These are phyloP conservation scores for Cantharis nigra DNA, from an alignment of 2,888 invertebrate species.

Conservation along the genomic window DNA sequence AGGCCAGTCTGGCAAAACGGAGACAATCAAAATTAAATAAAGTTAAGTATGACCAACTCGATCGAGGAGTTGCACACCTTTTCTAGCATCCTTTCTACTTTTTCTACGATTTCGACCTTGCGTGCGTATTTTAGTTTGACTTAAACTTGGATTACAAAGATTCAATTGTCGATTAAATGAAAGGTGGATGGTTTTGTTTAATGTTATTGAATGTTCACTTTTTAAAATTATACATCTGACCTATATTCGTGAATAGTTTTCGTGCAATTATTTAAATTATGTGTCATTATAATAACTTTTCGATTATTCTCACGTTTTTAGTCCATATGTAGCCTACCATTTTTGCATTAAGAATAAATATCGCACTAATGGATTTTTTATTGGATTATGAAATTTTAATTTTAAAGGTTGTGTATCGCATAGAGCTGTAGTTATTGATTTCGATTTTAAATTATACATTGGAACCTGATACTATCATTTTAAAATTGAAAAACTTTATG, in stretches of 20 bases:
- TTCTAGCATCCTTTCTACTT: background rate
- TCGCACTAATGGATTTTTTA: background rate
- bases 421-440: conserved; percentile 5
- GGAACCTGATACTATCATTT: conserved; percentile 1
- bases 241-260: conserved; percentile 35
- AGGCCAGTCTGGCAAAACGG: too few species aligned
- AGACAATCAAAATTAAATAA: too few species aligned
- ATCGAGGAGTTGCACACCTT: background rate
- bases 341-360: conserved; percentile 16
- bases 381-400: background rate
- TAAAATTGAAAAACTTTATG: conserved; percentile 7
- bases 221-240: conserved; percentile 28
- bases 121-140: background rate
- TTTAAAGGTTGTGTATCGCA: background rate
- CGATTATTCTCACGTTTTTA: conserved; percentile 29
- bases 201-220: background rate
- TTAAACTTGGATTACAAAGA: background rate
- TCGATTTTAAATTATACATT: conserved; percentile 8
- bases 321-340: conserved; percentile 26
- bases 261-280: conserved; percentile 33
- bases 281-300: conserved; percentile 30
- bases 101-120: background rate
- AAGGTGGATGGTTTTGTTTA: background rate
- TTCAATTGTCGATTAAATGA: background rate
- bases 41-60: background rate